A percentile compares a stretch with the other conserved stretches of the same genome.
phyloP scores from a whole-genome alignment of 1,140 invertebrate species.

The Calliphora vicina region DNA sequence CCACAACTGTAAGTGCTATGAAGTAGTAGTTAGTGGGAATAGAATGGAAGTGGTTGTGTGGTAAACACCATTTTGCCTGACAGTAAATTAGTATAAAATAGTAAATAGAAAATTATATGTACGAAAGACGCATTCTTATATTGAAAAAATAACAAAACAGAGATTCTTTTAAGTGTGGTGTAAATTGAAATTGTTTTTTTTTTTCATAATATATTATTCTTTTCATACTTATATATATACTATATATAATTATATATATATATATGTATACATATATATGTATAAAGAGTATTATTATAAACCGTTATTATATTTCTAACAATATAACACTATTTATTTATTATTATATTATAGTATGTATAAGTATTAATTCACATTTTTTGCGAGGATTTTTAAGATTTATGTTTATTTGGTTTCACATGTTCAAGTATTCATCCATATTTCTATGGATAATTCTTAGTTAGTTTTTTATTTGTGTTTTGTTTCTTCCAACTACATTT shows the following conservation, averaged over 20 bases:
- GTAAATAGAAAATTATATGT: too few relatives aligned
- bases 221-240: background rate
- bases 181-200: background rate
- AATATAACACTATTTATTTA: background rate
- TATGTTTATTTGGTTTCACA: background rate
- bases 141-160: too few relatives aligned
- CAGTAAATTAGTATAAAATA: too few relatives aligned
- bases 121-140: too few relatives aligned
- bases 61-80: too few relatives aligned
- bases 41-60: too few relatives aligned
- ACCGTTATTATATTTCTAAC: background rate
- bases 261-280: background rate
- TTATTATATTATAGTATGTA: background rate
- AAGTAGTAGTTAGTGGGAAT: too few relatives aligned
- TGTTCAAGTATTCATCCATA: background rate
- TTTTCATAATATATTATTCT: background rate
- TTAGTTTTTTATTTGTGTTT: background rate
- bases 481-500: background rate
- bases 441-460: background rate
- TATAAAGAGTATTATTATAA: background rate
- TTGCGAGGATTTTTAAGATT: slow-evolving; percentile 5
- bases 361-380: background rate
- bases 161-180: background rate
- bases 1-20: too few relatives aligned
- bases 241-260: too few relatives aligned